Evolutionary conservation across 2,797 vertebrate species (phyloP), one percentile per base, ranked within the genome.

Genomic region (Oreortyx pictus): DNA sequence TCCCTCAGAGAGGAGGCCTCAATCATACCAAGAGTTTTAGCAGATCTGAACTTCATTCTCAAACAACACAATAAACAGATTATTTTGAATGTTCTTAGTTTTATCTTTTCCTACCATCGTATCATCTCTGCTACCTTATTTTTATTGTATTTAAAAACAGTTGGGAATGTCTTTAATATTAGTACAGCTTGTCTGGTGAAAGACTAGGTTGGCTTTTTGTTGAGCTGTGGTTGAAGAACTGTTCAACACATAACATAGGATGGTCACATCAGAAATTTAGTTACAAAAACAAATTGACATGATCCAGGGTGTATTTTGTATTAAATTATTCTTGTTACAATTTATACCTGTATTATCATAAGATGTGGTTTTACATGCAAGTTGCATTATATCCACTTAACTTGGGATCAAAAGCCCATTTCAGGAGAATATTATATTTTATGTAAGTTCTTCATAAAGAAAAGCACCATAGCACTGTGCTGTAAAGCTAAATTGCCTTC

Each of bases 131-230:
- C 49, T 54, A 29, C 27, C 20, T 92, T 62, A 5, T 66, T 82
- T 80, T 90, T 70, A 85, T 5, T 75, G 49, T 15, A 66, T n/a
- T 76, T 65, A 68, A 81, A 74, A 70, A 19, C 9, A 35, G 14
- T 14, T 49, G 22, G 71, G 27, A 74, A 47, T n/a, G 56, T 80
- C 74, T 70, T 86, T 64, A 50, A 62, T 90, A 89, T 90, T 66
- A 95, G 82, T 79, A 93, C 12, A 66, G 37, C 77, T 93, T 90
- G 20, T 60, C 35, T 65, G 14, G 35, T 92, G 59, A 85, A 74
- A 13, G 62, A 72, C 37, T 20, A 2, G 18, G 54, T 74, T 83
- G 81, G 75, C 62, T 56, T 64, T 89, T 80, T 86, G 14, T 35
- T 49, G 46, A 84, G n/a, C 11, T 85, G 72, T 88, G 24, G 49